Evolutionary conservation across 2,113 vertebrate species (phyloP), one percentile per base, ranked within the genome.

Genomic region (Scortum barcoo): DNA sequence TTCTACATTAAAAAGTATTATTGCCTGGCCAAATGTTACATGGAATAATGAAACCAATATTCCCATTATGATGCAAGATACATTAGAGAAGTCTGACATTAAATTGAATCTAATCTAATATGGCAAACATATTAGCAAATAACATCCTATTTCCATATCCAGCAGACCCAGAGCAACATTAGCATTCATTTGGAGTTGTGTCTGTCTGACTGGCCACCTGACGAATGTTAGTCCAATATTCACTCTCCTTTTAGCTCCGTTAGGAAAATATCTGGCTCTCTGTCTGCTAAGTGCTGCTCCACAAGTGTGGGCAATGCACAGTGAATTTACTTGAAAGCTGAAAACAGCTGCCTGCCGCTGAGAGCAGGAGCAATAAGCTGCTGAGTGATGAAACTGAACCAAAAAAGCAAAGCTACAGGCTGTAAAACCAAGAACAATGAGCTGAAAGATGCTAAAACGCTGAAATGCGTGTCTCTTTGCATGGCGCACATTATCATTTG

Each of bases 131-230:
- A 16, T 46, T 33, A 7, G 11, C 20, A 53, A 69, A 36, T 33
- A 20, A 19, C 22, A 16, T 7, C 17, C 26, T 63, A 17, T 11
- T 67, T 44, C 7, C n/a, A 42, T 22, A 63, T 13, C 19, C 11
- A 36, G 66, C 66, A 69, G 66, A 33, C 48, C 33, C 20, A 36
- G 46, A 16, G 20, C 48, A 53, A 51, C 67, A 24, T 69, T 53
- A 16, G 30, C 6, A 33, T 36, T 33, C 5, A 22, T 33, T 30
- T 53, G 40, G 24, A 28, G 24, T 72, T n/a, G n/a, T n/a, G n/a
- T n/a, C n/a, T n/a, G n/a, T n/a, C n/a, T n/a, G n/a, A n/a, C n/a
- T n/a, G n/a, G n/a, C 16, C 22, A 26, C 14, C 3, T 46, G 44
- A 5, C 16, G 11, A 36, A 54, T 36, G 33, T 36, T 4, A 36